Evolutionary conservation across 2,113 vertebrate species (phyloP), one percentile per base, ranked within the genome.

Genomic region (Platichthys stellatus): DNA sequence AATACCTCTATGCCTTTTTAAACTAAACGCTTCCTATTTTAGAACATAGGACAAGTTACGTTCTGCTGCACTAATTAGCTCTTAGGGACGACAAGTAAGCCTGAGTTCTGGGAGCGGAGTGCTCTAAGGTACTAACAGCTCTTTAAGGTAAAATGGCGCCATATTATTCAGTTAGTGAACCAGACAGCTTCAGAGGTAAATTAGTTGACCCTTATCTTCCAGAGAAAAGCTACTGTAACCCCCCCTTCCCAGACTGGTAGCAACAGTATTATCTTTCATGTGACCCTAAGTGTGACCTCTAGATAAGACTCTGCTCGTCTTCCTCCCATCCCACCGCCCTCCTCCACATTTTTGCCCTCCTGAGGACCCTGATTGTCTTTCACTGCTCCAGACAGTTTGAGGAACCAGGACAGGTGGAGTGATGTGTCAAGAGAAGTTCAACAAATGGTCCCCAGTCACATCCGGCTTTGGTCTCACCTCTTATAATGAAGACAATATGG

Each of bases 211-310:
- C 45, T 18, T 49, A 3, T 49, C 45, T 18, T 49, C 15, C 4
- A 49, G 4, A 49, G 45, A 1, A 49, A 43, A 43, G 40, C 40
- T 54, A 54, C 51, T n/a, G 51, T 20, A 54, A 24, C 23, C 23
- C 56, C 23, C 21, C 62, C 17, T 62, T 18, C 49, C 21, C 13
- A 20, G 24, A 17, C 49, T 26, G 5, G 47, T 67, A 78, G 83
- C 76, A 76, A 26, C 65, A 64, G 74, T 79, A 62, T 87, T 63
- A 35, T 56, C 74, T 85, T 85, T 86, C 80, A 69, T 70, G 65
- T 78, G 38, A 84, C 83, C 77, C 74, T 61, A 24, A 14, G 3
- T 51, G 58, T 79, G 82, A 87, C 80, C 86, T 74, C 66, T 38
- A 81, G 75, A 83, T 85, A 75, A 83, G 57, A 45, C 64, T 72